Percentiles rank a stretch among this genome's conserved stretches.
phyloP scores from a whole-genome alignment of 1,140 invertebrate genomes.

The Drosophila fuyamai region DNA sequence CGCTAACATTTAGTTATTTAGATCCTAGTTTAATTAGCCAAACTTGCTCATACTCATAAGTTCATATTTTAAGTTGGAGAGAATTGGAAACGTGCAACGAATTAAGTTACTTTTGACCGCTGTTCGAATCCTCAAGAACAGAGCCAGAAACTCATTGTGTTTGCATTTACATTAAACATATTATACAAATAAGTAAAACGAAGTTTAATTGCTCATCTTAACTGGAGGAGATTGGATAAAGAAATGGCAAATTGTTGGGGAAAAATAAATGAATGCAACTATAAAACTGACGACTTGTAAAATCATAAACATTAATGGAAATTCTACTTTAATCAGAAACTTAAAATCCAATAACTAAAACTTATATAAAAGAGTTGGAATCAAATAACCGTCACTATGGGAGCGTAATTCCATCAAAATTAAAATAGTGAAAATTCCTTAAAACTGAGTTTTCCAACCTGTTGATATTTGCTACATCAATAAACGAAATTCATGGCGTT shows the following conservation, averaged over 20 bases:
- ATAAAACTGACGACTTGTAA: too few species aligned
- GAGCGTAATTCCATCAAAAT: too few species aligned
- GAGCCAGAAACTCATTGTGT: conserved; percentile 59
- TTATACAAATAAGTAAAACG: conserved; percentile 17
- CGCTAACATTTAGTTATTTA: conserved; percentile 52
- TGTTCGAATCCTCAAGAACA: conserved; percentile 43
- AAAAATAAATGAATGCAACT: too few species aligned
- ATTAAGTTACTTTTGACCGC: conserved; percentile 46
- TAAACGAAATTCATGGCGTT: conserved; percentile 35
- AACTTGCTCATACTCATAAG: conserved; percentile 75
- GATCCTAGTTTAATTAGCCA: conserved; percentile 76
- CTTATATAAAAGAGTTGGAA: too few species aligned
- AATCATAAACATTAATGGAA: too few species aligned
- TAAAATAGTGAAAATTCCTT: too few species aligned
- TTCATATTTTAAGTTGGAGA: conserved; percentile 63
- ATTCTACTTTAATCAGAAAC: too few species aligned
- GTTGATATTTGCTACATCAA: conserved; percentile 56
- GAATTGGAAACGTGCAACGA: conserved; percentile 55
- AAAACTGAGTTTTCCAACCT: conserved; percentile 15
- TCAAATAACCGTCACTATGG: too few species aligned
- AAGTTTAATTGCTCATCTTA: not conserved
- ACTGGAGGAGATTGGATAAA: too few species aligned
- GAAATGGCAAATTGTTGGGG: too few species aligned
- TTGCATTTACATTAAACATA: conserved; percentile 71
- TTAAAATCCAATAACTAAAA: too few species aligned